These are phyloP conservation scores for Andricus quercusramuli DNA, from an alignment of 2,888 invertebrate genomes.

Conservation along the genomic window DNA sequence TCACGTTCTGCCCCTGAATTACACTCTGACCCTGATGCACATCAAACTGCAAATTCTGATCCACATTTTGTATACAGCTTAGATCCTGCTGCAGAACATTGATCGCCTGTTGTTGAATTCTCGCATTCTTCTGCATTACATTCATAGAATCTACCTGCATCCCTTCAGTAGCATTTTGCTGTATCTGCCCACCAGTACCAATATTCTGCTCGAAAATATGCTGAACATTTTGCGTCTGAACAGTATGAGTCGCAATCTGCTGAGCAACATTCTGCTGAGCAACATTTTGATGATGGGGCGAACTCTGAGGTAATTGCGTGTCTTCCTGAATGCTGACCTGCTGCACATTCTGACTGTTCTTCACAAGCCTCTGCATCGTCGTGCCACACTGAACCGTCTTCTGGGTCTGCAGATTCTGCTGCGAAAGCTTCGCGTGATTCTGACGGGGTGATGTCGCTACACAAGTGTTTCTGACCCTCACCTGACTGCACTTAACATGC, in stretches of 20 bases:
- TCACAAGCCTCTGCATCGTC: slow-evolving; percentile 64
- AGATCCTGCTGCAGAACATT: slow-evolving; percentile 71
- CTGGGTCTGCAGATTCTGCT: slow-evolving; percentile 50
- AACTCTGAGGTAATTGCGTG: slow-evolving; percentile 60
- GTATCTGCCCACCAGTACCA: slow-evolving; percentile 53
- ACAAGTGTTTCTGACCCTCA: slow-evolving; percentile 51
- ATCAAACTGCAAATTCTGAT: slow-evolving; percentile 67
- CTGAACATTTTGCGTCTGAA: slow-evolving; percentile 72
- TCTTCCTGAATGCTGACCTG: slow-evolving; percentile 64
- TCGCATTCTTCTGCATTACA: slow-evolving; percentile 67
- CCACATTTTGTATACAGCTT: slow-evolving; percentile 62
- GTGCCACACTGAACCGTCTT: slow-evolving; percentile 58
- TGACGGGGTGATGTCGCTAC: slow-evolving; percentile 55
- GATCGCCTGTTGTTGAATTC: slow-evolving; percentile 68
- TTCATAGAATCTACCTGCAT: slow-evolving; percentile 60
- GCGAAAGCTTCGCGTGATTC: slow-evolving; percentile 56
- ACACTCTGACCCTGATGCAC: slow-evolving; percentile 46
- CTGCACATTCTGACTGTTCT: slow-evolving; percentile 65
- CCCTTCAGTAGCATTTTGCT: slow-evolving; percentile 60
- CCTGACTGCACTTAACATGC: slow-evolving; percentile 58
- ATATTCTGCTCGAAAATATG: slow-evolving; percentile 72
- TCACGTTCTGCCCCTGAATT: slow-evolving; percentile 61
- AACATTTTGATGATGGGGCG: slow-evolving; percentile 71
- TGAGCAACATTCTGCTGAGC: slow-evolving; percentile 71
- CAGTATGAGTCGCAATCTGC: slow-evolving; percentile 71